Evolutionary conservation across 2,888 invertebrate species (phyloP), one percentile per base, ranked within the genome.

Genomic region (Parasteatoda lunata): DNA sequence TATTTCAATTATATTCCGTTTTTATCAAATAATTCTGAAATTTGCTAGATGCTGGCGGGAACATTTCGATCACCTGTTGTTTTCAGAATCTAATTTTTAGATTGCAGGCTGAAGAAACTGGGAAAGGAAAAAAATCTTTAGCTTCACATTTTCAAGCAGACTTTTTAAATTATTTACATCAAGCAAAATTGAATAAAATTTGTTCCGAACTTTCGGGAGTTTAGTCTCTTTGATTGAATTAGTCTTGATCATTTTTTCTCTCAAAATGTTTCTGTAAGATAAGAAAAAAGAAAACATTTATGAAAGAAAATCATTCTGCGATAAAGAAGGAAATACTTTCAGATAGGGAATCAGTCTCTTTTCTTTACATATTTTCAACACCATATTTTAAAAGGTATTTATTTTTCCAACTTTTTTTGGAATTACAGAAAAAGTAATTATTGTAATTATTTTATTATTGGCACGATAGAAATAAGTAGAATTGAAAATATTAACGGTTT

Each of bases 91-190:
- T 81, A 81, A 81, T 75, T 75, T 66, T 66, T 30, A 30, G 30
- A 30, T 30, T 30, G 65, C 54, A 68, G 73, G 69, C 75, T 73
- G 52, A 72, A 49, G 45, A 45, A 15, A 81, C 30, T n/a, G 75
- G 5, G 51, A 49, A 65, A 66, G 79, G 45, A 54, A 47, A 13
- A 52, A 72, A 13, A 59, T 59, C n/a, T 59, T 9, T 5, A 52
- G 51, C n/a, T 45, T 71, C n/a, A 70, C 59, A 71, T 65, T 47
- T 77, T 65, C 77, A 77, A 71, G 47, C 52, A 59, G 45, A 48
- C 49, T 47, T 66, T 66, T 51, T 84, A 84, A 84, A 84, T 84
- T 84, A 84, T 84, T 84, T 77, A 84, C 77, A 72, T 84, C 52
- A 77, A 65, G 66, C 49, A 71, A 77, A 84, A 84, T 77, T 77